Conservation (phyloP, 2,888 invertebrate genomes). For the Sipunculus nudus region DNA sequence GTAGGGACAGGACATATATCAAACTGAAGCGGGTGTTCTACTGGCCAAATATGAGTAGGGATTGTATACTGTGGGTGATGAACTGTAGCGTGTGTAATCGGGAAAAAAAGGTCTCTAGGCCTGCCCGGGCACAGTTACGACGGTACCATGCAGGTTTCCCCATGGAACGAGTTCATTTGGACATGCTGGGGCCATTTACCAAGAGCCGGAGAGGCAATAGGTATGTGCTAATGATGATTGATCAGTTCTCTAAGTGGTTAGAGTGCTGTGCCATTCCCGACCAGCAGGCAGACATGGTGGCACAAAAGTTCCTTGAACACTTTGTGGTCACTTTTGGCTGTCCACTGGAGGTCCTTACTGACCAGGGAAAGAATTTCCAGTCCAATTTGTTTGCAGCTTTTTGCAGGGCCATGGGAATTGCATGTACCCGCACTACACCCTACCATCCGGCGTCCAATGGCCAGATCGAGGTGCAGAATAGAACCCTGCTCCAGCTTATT, state of each 20-base stretch:
- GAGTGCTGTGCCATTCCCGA: not conserved
- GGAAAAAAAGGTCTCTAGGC: too few species aligned
- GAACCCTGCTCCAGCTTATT: too few species aligned
- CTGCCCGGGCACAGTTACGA: not conserved
- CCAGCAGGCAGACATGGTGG: not conserved
- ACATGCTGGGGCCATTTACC: not conserved
- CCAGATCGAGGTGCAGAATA: too few species aligned
- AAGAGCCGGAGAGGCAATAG: not conserved
- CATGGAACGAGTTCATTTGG: not conserved
- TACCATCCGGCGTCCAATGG: not conserved
- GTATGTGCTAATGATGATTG: slow-evolving; percentile 1
- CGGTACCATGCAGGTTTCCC: slow-evolving; percentile 2
- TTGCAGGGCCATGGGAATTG: not conserved
- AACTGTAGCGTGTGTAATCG: too few species aligned
- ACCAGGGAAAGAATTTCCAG: not conserved
- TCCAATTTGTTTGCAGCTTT: not conserved
- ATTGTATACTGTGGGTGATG: too few species aligned
- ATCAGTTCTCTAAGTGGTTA: slow-evolving; percentile 1
- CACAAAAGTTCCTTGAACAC: not conserved
- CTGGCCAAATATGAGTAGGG: too few species aligned
- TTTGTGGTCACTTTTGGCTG: not conserved
- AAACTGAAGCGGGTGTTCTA: too few species aligned
- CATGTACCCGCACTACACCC: not conserved
- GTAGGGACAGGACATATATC: too few species aligned
- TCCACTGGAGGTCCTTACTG: not conserved